Conservation (phyloP, 2,888 invertebrate species). For the Calephelis perditalis region DNA sequence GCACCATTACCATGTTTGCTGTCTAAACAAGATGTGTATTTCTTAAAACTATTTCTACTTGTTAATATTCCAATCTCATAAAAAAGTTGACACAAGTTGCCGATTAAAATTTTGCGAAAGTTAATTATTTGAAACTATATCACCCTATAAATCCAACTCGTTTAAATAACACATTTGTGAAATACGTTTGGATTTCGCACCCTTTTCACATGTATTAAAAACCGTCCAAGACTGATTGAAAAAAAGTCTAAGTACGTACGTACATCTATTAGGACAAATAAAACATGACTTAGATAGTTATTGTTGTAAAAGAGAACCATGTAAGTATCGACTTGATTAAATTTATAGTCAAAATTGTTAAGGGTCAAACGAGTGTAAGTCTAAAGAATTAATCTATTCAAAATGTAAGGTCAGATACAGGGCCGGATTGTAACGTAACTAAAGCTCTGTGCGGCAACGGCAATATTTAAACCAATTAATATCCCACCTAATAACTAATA, state of each 20-base stretch:
- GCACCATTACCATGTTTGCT: too few species aligned
- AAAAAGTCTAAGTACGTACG: neutral
- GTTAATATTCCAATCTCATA: too few species aligned
- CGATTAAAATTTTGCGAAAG: too few species aligned
- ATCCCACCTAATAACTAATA: too few species aligned
- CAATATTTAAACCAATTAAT: too few species aligned
- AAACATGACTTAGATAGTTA: constrained; percentile 5
- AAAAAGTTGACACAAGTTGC: too few species aligned
- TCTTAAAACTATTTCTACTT: too few species aligned
- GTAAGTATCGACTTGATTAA: constrained; percentile 53
- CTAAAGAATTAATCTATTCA: constrained; percentile 26
- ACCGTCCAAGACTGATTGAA: neutral
- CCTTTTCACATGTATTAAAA: neutral
- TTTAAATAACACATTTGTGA: constrained; percentile 7
- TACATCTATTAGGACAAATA: constrained; percentile 3
- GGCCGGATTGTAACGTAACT: neutral
- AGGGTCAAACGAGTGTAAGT: constrained; percentile 29
- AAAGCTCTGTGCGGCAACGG: too few species aligned
- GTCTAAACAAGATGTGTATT: too few species aligned
- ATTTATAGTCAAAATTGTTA: constrained; percentile 26
- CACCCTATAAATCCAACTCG: too few species aligned
- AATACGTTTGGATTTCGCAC: constrained; percentile 29
- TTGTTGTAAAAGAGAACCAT: constrained; percentile 6
- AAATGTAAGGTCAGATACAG: constrained; percentile 25
- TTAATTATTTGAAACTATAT: too few species aligned